Conservation (phyloP, 1,140 invertebrate genomes). For the Atopsyche davidsoni region DNA sequence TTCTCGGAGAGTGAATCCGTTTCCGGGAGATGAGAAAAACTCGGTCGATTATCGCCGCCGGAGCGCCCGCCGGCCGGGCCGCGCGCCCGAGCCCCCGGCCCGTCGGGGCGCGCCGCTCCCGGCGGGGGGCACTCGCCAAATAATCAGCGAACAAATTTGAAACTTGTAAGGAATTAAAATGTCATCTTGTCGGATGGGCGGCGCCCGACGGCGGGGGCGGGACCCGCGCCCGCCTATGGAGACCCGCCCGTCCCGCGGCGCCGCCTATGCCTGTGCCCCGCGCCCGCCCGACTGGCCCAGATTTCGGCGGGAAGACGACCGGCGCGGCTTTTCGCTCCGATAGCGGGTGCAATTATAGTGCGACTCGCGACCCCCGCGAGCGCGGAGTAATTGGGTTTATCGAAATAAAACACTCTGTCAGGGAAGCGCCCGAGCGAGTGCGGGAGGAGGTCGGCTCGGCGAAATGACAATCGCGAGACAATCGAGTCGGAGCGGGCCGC, state of each 20-base stretch:
- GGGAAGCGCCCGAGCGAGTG: background rate
- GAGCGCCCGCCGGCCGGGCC: too few species aligned
- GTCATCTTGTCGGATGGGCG: slow-evolving; percentile 21
- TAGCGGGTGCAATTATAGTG: too few species aligned
- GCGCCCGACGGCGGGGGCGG: background rate
- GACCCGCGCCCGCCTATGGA: background rate
- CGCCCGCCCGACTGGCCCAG: too few species aligned
- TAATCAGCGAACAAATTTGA: slow-evolving; percentile 18
- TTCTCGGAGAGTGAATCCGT: too few species aligned
- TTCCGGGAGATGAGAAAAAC: too few species aligned
- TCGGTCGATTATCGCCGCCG: too few species aligned
- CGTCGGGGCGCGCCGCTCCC: background rate
- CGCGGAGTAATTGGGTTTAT: slow-evolving; percentile 2
- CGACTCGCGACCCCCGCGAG: background rate
- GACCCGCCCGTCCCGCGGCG: too few species aligned
- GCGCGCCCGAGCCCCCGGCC: too few species aligned
- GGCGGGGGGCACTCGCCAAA: slow-evolving; percentile 14
- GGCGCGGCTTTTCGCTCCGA: too few species aligned
- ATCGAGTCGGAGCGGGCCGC: background rate
- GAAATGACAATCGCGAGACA: too few species aligned
- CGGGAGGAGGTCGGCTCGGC: background rate
- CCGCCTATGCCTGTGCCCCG: too few species aligned
- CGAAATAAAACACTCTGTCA: slow-evolving; percentile 2
- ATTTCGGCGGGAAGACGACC: too few species aligned
- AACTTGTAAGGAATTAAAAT: slow-evolving; percentile 20